These are phyloP conservation scores for Nycteola revayana DNA, from an alignment of 2,888 invertebrate species.

Conservation along the genomic window DNA sequence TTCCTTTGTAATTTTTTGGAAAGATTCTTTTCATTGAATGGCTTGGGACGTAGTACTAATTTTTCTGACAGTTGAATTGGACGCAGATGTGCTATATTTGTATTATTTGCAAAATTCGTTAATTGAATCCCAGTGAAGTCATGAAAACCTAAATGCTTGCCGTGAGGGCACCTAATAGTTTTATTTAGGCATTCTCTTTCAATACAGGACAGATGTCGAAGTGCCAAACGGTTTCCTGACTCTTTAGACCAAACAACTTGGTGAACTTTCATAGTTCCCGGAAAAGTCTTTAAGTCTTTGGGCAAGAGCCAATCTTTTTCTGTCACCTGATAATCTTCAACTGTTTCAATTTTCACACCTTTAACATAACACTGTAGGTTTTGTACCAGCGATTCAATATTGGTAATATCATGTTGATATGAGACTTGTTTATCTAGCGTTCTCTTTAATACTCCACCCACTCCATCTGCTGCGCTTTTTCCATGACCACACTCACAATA, in stretches of 20 bases:
- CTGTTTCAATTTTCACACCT: conserved; percentile 7
- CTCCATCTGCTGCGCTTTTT: conserved; percentile 39
- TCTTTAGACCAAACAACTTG: conserved; percentile 8
- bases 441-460: conserved; percentile 45
- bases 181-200: conserved; percentile 7
- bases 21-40: conserved; percentile 1
- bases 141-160: conserved; percentile 6
- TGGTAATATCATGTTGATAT: conserved; percentile 20
- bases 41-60: conserved; percentile 1
- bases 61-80: conserved; percentile 1
- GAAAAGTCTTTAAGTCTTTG: conserved; percentile 3
- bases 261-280: conserved; percentile 4
- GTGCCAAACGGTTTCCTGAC: conserved; percentile 8
- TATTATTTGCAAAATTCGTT: conserved; percentile 1
- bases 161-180: conserved; percentile 5
- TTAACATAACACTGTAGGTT: conserved; percentile 14
- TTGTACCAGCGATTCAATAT: conserved; percentile 5
- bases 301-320: conserved; percentile 9
- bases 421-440: conserved; percentile 33
- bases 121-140: conserved; percentile 1
- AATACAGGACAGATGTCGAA: conserved; percentile 6
- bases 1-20: conserved; percentile 1
- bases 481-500: conserved; percentile 47
- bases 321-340: conserved; percentile 9
- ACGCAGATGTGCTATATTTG: conserved; percentile 1